These are phyloP conservation scores for Acanthornis magna DNA, from an alignment of 2,797 vertebrate genomes.

Conservation along the genomic window DNA sequence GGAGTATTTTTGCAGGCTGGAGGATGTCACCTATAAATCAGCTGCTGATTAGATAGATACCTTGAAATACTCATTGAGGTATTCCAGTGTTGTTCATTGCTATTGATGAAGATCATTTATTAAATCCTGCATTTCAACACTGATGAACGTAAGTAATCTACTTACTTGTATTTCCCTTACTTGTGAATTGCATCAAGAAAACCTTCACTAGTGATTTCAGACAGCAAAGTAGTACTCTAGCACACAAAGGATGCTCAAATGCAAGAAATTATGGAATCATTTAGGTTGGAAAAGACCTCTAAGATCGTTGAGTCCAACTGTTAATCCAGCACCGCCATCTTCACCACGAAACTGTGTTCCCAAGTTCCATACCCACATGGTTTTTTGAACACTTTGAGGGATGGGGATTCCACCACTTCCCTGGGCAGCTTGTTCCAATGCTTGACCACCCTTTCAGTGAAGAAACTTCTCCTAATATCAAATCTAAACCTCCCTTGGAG, in stretches of 20 bases:
- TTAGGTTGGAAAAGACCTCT: background rate
- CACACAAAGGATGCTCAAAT: background rate
- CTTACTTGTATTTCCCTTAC: background rate
- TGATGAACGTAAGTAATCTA: background rate
- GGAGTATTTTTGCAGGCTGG: background rate
- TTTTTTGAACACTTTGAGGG: background rate
- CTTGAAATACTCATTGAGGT: background rate
- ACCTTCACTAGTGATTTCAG: background rate
- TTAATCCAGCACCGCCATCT: background rate
- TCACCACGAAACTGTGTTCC: background rate
- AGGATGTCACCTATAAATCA: background rate
- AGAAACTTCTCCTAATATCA: background rate
- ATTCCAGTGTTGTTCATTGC: background rate
- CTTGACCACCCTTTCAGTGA: background rate
- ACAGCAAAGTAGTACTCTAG: background rate
- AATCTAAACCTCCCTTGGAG: background rate
- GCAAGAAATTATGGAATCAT: background rate
- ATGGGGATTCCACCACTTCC: background rate
- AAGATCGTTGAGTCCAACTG: background rate
- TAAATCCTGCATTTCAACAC: background rate
- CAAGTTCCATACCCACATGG: background rate
- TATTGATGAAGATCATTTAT: background rate
- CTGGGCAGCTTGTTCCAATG: background rate
- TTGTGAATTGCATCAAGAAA: background rate
- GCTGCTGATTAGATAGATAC: background rate